Base-by-base conservation (phyloP, 2,888 invertebrate species). In the Chalcosyrphus nemorum region DNA sequence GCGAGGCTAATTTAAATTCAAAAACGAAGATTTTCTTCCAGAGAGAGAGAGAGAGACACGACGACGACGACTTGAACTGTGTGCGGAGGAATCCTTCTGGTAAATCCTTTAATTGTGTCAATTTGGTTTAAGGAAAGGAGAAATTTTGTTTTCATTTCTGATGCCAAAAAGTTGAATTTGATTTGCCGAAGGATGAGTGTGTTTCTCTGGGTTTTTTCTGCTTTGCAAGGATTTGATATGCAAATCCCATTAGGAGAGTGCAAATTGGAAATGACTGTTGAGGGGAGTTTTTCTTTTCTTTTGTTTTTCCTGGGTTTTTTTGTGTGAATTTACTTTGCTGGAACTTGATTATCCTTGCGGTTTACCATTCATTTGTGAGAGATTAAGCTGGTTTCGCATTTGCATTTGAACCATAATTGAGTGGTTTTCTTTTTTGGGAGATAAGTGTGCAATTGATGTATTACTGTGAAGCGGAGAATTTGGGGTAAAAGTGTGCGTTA, bases 31-130 rank as follows among this genome's bases (percentile, higher is more conserved):
- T 32, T 17, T 27, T 21, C 2, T 35, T 47, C 50, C 9, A 24
- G 13, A 45, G 9, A 17, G 4, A 15, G 45, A 17, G 29, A n/a
- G 3, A 15, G 2, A n/a, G n/a, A n/a, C n/a, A n/a, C n/a, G n/a
- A n/a, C n/a, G n/a, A n/a, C n/a, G n/a, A 15, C 21, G 32, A n/a
- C 24, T 50, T 66, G 38, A 9, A 27, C 52, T 57, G 57, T 27
- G 29, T 2, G 7, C 29, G 61, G 24, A 24, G 24, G 19, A 59
- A 47, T 45, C 41, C 13, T 80, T 74, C 74, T 59, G 74, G 70
- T 29, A 80, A 75, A 68, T 57, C 78, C 70, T 71, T 75, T 70
- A 80, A 84, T 78, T 74, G 78, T 74, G 78, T 61, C 72, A 74
- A 74, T 72, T 78, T 72, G 15, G 76, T 57, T 71, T 52, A 43